Evolutionary conservation across 2,888 invertebrate genomes (phyloP).

Genomic region (Anodontia alba): DNA sequence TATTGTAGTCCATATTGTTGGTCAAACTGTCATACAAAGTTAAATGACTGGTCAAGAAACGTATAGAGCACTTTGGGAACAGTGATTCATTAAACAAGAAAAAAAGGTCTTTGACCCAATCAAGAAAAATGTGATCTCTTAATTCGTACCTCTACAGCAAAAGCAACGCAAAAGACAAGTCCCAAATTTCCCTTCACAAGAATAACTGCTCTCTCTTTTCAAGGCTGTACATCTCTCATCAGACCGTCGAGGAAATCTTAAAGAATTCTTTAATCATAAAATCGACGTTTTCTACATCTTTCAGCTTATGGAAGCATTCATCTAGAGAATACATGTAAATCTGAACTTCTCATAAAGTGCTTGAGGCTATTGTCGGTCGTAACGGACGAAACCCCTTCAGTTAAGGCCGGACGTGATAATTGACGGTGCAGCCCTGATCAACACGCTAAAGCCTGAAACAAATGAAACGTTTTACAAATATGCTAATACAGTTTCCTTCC

Average conservation of each 20-base stretch:
- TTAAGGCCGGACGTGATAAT: neutral
- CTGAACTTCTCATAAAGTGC: neutral
- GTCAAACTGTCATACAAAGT: neutral
- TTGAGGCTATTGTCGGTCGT: neutral
- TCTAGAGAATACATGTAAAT: neutral
- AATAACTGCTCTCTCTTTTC: conserved; percentile 11
- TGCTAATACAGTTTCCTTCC: neutral
- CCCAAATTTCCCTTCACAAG: neutral
- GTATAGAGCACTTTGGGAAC: neutral
- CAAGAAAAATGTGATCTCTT: neutral
- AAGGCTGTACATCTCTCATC: neutral
- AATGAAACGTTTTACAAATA: neutral
- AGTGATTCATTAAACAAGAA: neutral
- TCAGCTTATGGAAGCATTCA: neutral
- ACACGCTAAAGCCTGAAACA: neutral
- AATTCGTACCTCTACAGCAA: neutral
- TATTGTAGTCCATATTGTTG: neutral
- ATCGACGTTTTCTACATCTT: neutral
- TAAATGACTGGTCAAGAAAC: neutral
- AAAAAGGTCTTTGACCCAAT: neutral
- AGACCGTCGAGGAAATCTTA: neutral
- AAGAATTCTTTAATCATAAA: neutral
- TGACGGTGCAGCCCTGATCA: neutral
- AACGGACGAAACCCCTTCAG: neutral
- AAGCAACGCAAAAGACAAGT: neutral